Evolutionary conservation across 2,113 vertebrate species (phyloP).

Genomic region (Grus americana): DNA sequence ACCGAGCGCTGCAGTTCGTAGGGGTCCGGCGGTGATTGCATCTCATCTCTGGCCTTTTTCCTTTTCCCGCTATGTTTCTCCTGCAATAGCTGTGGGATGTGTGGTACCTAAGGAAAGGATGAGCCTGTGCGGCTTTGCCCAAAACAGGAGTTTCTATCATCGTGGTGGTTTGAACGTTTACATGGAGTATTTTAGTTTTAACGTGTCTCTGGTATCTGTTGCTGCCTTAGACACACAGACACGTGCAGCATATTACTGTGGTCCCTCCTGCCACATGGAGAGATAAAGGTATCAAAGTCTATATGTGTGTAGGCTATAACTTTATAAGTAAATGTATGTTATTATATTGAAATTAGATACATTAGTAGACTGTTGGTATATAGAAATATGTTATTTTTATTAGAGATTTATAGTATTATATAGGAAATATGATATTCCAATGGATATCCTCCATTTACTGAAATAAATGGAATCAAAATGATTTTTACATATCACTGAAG

Average conservation of each 20-base stretch:
- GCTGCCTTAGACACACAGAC: background rate
- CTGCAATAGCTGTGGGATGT: background rate
- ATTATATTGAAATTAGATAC: background rate
- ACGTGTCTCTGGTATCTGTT: background rate
- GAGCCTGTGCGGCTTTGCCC: background rate
- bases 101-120: background rate
- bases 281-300: background rate
- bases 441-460: background rate
- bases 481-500: background rate
- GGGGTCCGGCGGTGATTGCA: no score
- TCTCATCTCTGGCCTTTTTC: background rate
- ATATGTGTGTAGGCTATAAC: background rate
- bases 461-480: background rate
- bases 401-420: background rate
- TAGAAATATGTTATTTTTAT: background rate
- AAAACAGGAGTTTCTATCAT: background rate
- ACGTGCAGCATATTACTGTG: no score
- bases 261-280: background rate
- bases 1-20: rapidly evolving
- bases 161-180: background rate
- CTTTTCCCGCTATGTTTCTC: background rate
- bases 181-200: background rate
- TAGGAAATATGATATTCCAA: background rate
- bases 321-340: background rate
- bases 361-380: background rate